Percentiles rank a stretch among this genome's conserved stretches.
Evolutionary conservation across 2,888 invertebrate species (phyloP).

Genomic region (Aspidiotus destructor): DNA sequence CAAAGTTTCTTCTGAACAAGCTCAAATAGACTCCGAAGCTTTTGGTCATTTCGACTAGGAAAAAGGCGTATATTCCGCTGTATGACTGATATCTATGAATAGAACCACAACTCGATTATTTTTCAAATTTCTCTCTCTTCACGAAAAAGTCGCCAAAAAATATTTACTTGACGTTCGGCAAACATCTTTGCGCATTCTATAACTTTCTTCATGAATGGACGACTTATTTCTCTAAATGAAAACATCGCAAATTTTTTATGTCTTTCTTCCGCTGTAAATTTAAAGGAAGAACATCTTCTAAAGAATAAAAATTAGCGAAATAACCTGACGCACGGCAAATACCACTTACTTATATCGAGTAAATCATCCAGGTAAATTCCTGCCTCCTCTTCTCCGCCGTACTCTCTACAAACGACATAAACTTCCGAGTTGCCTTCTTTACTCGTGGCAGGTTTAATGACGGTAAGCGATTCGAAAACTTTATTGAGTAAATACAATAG

Average conservation of each 20-base stretch:
- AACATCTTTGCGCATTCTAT: neutral
- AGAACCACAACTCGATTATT: neutral
- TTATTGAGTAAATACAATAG: slow-evolving; percentile 69
- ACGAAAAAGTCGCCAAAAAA: slow-evolving; percentile 9
- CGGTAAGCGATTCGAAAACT: slow-evolving; percentile 59
- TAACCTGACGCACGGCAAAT: neutral
- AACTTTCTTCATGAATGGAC: neutral
- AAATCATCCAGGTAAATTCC: slow-evolving; percentile 43
- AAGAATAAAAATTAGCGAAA: neutral
- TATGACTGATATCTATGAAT: slow-evolving; percentile 3
- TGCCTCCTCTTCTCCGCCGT: slow-evolving; percentile 37
- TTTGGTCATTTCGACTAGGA: neutral
- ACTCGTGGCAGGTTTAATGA: slow-evolving; percentile 86
- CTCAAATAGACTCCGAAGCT: slow-evolving; percentile 18
- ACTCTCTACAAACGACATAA: slow-evolving; percentile 66
- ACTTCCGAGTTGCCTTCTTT: slow-evolving; percentile 91
- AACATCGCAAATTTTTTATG: slow-evolving; percentile 21
- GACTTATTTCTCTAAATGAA: neutral
- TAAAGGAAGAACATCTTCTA: neutral
- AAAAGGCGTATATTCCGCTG: slow-evolving; percentile 21
- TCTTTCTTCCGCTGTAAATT: slow-evolving; percentile 12
- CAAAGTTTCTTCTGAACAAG: slow-evolving; percentile 20
- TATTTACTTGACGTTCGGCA: neutral
- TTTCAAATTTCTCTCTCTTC: neutral
- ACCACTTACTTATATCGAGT: slow-evolving; percentile 29